Evolutionary conservation across 2,797 vertebrate genomes (phyloP).

Genomic region (Clarias fuscus): DNA sequence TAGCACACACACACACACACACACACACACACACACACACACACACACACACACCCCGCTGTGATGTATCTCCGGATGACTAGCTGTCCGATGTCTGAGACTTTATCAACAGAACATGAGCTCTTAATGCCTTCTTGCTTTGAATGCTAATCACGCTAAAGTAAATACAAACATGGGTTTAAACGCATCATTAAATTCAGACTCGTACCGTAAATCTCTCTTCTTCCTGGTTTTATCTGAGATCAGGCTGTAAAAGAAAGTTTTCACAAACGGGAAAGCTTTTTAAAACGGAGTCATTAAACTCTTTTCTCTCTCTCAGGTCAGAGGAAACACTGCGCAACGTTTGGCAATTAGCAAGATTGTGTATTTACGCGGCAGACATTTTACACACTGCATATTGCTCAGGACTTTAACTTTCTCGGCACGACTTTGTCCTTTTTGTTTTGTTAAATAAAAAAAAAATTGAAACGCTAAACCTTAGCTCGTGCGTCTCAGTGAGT

Average conservation of each 20-base stretch:
- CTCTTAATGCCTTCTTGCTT: background rate
- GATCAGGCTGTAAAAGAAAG: background rate
- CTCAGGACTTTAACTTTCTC: background rate
- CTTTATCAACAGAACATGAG: background rate
- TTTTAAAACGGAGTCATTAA: slow-evolving; percentile 1
- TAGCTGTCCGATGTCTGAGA: background rate
- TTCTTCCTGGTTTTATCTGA: background rate
- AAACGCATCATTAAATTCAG: background rate
- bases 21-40: background rate
- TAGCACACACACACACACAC: no score
- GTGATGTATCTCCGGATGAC: background rate
- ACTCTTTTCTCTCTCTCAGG: background rate
- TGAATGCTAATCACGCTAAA: background rate
- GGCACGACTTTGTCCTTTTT: no score
- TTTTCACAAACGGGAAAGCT: background rate
- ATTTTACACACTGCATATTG: background rate
- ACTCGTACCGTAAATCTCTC: background rate
- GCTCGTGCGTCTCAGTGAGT: no score
- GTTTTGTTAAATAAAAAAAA: no score
- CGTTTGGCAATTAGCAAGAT: background rate
- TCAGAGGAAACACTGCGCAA: background rate
- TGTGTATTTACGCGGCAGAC: background rate
- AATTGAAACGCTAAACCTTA: no score
- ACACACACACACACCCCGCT: background rate
- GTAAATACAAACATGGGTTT: background rate